Base-by-base conservation (phyloP, 2,888 invertebrate species). In the Agrilus cyanescens region DNA sequence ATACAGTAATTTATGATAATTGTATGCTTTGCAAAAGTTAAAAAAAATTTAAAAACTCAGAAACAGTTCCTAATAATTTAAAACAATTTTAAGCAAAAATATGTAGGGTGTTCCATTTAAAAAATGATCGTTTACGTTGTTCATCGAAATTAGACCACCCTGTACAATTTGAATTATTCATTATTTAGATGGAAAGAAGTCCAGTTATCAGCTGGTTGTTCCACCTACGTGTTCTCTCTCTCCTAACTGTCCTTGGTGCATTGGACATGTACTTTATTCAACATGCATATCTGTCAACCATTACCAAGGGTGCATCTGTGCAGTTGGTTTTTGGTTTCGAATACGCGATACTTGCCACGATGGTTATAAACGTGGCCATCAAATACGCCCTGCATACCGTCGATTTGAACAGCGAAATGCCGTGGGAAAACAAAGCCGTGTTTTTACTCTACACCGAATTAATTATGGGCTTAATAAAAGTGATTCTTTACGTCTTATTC, bases 271-370 rank as follows among this genome's bases (percentile, higher is more conserved):
- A 84, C 58, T 90, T 97, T 70, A 85, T 98, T 5, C 81, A 84
- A 59, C 88, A 93, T 66, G 97, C 93, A 2, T 98, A 95, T 65
- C 83, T 86, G 61, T 88, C 89, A 46, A 96, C 96, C 4, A 71
- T 94, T 20, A 75, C 82, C 1, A 90, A 90, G 62, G 98, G 98
- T 33, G 93, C 97, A 5, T 93, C 94, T 0, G 96, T 96, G 1
- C 98, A 99, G 68, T 73, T 99, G 46, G 97, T 98, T 5, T 98
- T 98, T 73, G 98, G 98, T 40, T 98, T 98, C 71, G 97, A 98
- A 72, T 99, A 98, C 70, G 96, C 96, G 48, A 93, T 98, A 62
- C 72, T 99, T 39, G 72, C 96, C 44, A 95, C 95, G 4, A 86
- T 93, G 62, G 86, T 94, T 29, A 72, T 87, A 41, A 96, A 95